A percentile compares a stretch with the other conserved stretches of the same genome.
Evolutionary conservation across 1,140 invertebrate species (phyloP).

Genomic region (Calosoma granatense): DNA sequence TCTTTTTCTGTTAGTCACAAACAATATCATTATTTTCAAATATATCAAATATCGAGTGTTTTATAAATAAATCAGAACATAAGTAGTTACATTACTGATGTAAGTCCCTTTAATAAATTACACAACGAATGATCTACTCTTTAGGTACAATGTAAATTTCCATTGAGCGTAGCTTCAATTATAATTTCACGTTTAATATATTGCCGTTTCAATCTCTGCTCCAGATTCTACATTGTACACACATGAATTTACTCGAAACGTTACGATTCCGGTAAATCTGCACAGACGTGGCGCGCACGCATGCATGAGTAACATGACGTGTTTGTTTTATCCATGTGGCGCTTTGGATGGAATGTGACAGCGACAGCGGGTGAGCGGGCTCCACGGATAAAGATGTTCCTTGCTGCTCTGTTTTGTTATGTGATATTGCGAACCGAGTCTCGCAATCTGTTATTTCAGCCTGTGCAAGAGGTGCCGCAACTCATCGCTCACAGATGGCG

Average conservation of each 20-base stretch:
- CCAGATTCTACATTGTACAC: too few species aligned
- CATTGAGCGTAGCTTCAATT: conserved; percentile 1
- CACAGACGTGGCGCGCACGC: neutral
- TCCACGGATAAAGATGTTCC: neutral
- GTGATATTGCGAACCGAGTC: neutral
- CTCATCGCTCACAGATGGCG: conserved; percentile 1
- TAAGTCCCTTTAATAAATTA: too few species aligned
- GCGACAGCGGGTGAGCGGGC: too few species aligned
- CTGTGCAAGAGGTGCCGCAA: neutral
- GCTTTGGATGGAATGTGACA: too few species aligned
- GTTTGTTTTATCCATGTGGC: neutral
- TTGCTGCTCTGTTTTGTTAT: neutral
- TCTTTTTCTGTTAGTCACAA: conserved; percentile 77
- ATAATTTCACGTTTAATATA: neutral
- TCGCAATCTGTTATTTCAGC: neutral
- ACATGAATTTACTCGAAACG: neutral
- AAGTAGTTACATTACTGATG: too few species aligned
- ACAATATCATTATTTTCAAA: too few species aligned
- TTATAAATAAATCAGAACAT: neutral
- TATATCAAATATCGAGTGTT: neutral
- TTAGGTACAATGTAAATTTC: neutral
- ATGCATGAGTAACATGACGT: neutral
- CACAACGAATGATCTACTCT: too few species aligned
- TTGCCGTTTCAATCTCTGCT: neutral
- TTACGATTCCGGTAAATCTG: neutral